Conservation (phyloP, 2,113 vertebrate species). For the Sus scrofa region DNA sequence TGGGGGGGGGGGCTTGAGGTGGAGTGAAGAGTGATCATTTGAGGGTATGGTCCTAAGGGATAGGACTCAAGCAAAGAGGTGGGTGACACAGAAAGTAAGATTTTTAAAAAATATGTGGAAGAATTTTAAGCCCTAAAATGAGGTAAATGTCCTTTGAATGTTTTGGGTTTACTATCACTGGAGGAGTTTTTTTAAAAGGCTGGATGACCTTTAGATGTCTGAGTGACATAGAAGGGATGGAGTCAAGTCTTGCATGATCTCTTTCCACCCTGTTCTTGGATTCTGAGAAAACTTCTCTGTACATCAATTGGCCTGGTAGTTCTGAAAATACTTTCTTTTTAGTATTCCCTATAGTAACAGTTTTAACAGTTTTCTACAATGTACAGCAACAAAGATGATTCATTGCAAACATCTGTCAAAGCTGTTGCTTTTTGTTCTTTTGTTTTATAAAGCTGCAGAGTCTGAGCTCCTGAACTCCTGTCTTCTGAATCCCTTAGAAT, state of each 20-base stretch:
- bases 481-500: constrained; percentile 34
- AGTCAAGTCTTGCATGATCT: background rate
- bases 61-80: background rate
- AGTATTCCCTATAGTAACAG: constrained; percentile 55
- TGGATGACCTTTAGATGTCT: background rate
- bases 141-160: constrained; percentile 41
- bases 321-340: constrained; percentile 37
- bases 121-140: background rate
- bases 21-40: background rate
- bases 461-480: constrained; percentile 24
- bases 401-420: constrained; percentile 68
- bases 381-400: constrained; percentile 68
- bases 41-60: background rate
- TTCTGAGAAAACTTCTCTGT: constrained; percentile 25
- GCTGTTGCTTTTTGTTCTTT: constrained; percentile 48
- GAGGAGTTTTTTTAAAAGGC: background rate
- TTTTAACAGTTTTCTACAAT: constrained; percentile 61
- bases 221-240: background rate
- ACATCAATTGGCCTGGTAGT: background rate
- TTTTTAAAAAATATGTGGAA: background rate
- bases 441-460: constrained; percentile 32
- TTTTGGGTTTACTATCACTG: background rate
- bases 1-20: background rate
- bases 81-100: background rate
- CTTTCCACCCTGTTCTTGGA: background rate